Evolutionary conservation across 2,888 invertebrate genomes (phyloP).

Genomic region (Drosophila heteroneura): DNA sequence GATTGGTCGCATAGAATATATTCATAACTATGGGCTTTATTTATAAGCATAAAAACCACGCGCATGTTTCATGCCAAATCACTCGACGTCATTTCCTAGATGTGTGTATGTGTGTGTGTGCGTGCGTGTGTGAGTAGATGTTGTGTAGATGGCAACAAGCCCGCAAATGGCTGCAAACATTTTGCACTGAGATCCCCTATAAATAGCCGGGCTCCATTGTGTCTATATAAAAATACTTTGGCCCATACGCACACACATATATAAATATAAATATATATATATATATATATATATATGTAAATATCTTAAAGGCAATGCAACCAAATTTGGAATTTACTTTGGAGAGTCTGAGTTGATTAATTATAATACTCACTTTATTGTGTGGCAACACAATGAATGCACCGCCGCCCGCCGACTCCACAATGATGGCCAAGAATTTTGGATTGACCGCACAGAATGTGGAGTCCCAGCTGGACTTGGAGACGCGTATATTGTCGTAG

Average conservation of each 20-base stretch:
- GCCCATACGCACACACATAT: conserved; percentile 5
- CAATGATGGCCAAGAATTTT: conserved; percentile 98
- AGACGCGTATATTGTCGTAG: conserved; percentile 98
- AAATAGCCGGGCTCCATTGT: conserved; percentile 62
- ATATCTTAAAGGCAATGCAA: conserved; percentile 14
- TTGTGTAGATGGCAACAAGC: conserved; percentile 56
- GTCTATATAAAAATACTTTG: conserved; percentile 21
- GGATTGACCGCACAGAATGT: conserved; percentile 99
- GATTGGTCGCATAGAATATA: conserved; percentile 37
- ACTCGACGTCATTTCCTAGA: conserved; percentile 67
- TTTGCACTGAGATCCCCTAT: conserved; percentile 54
- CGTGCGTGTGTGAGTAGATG: neutral
- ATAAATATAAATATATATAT: conserved; percentile 12
- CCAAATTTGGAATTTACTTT: conserved; percentile 44
- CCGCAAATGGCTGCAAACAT: conserved; percentile 68
- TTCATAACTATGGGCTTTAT: conserved; percentile 55
- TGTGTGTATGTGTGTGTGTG: neutral
- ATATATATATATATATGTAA: conserved; percentile 12
- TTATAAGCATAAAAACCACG: conserved; percentile 40
- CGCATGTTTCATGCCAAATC: conserved; percentile 46
- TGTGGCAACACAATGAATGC: conserved; percentile 97
- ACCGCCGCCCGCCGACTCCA: conserved; percentile 98
- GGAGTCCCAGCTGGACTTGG: conserved; percentile 99
- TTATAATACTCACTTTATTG: conserved; percentile 90
- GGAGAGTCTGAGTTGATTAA: neutral